phyloP scores from a whole-genome alignment of 2,797 vertebrate species.

The Cetoscarus ocellatus region DNA sequence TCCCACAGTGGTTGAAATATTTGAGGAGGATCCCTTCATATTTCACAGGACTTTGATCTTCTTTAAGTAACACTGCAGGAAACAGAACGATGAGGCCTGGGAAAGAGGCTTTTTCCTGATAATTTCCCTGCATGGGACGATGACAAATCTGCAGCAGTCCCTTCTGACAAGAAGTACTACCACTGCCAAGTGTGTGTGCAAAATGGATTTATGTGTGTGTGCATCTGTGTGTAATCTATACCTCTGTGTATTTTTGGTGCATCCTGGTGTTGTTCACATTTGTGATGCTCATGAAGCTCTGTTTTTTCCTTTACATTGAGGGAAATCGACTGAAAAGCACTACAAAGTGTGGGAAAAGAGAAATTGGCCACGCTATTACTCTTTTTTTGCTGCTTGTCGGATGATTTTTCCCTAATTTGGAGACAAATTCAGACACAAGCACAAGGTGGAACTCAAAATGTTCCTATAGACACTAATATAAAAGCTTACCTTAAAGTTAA shows the following conservation, averaged over 20 bases:
- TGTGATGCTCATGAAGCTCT: neutral
- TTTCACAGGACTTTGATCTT: constrained; percentile 76
- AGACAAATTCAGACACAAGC: neutral
- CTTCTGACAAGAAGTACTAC: constrained; percentile 40
- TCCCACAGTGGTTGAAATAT: constrained; percentile 41
- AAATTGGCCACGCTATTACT: neutral
- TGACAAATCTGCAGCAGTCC: constrained; percentile 69
- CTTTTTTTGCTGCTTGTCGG: constrained; percentile 1
- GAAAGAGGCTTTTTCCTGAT: constrained; percentile 65
- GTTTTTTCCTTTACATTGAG: neutral
- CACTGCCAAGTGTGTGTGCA: constrained; percentile 40
- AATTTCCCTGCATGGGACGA: constrained; percentile 49
- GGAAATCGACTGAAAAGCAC: constrained; percentile 4
- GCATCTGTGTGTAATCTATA: neutral
- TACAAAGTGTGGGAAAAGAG: neutral
- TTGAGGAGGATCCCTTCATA: constrained; percentile 53
- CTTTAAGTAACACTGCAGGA: constrained; percentile 62
- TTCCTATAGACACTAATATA: neutral
- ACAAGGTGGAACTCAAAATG: neutral
- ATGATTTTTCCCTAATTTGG: neutral
- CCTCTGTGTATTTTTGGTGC: neutral
- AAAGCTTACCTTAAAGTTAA: neutral
- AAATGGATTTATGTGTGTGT: neutral
- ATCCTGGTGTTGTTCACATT: constrained; percentile 6
- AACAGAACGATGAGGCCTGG: constrained; percentile 53